Percentiles rank a stretch among this genome's conserved stretches.
These are phyloP conservation scores for Meloidogyne exigua DNA, from an alignment of 1,140 invertebrate species.

Conservation along the genomic window DNA sequence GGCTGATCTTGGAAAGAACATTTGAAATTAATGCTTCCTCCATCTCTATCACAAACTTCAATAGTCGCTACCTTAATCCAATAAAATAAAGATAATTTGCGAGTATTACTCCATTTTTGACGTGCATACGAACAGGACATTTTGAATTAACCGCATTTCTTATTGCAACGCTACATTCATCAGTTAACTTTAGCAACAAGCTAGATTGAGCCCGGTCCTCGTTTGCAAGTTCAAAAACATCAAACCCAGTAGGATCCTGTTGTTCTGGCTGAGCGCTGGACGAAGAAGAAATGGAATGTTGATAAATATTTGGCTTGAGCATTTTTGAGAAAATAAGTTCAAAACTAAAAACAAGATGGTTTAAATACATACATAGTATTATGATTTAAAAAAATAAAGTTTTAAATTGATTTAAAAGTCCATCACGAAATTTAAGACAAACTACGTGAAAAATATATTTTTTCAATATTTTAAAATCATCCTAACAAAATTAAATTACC, in stretches of 20 bases:
- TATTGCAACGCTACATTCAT: conserved; percentile 35
- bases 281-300: not conserved
- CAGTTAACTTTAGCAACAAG: conserved; percentile 31
- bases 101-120: conserved; percentile 17
- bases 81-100: not conserved
- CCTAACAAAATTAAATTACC: not conserved
- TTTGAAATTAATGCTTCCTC: conserved; percentile 7
- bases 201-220: conserved; percentile 1
- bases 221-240: conserved; percentile 26
- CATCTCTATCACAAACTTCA: conserved; percentile 5
- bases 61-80: conserved; percentile 20
- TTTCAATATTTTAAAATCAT: too few relatives aligned
- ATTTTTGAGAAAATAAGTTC: not conserved
- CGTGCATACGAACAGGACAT: conserved; percentile 11
- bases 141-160: conserved; percentile 21
- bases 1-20: conserved; percentile 29
- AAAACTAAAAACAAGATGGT: not conserved
- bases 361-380: conserved; percentile 6
- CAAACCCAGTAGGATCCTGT: not conserved
- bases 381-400: not conserved
- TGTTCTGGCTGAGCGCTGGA: not conserved
- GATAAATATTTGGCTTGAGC: conserved; percentile 2
- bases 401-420: too few relatives aligned
- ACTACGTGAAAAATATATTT: too few relatives aligned
- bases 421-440: too few relatives aligned